phyloP scores from a whole-genome alignment of 2,113 vertebrate genomes.

The Montifringilla adamsi region DNA sequence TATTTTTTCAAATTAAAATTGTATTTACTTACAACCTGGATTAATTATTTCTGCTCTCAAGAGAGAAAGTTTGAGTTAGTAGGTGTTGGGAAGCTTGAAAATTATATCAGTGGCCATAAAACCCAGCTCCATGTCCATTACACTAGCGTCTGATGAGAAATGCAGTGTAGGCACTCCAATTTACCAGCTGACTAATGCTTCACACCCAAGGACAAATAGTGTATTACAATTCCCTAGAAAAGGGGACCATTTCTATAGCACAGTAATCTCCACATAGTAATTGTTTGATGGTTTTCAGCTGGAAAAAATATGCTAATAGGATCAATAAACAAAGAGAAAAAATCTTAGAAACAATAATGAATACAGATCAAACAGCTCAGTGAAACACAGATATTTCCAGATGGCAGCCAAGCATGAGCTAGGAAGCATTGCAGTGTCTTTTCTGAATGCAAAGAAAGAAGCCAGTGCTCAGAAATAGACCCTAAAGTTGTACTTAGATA shows the following conservation, averaged over 20 bases:
- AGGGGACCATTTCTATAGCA: neutral
- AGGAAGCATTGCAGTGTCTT: neutral
- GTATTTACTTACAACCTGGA: neutral
- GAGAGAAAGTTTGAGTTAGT: neutral
- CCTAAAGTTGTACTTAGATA: neutral
- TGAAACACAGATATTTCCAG: neutral
- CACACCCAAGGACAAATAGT: neutral
- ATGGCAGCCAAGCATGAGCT: neutral
- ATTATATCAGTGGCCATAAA: neutral
- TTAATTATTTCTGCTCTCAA: neutral
- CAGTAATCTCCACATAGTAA: neutral
- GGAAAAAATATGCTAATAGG: conserved; percentile 21
- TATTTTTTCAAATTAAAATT: neutral
- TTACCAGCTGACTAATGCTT: neutral
- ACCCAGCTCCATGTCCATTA: neutral
- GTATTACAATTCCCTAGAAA: neutral
- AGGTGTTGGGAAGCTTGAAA: neutral
- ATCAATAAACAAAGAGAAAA: conserved; percentile 8
- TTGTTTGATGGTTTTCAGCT: conserved; percentile 12
- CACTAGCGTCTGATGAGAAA: neutral
- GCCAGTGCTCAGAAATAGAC: neutral
- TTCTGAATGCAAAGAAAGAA: neutral
- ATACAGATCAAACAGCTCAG: neutral
- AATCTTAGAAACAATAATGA: neutral
- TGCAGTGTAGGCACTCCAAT: neutral